Conservation (phyloP, 2,888 invertebrate genomes). For the Mimachlamys varia region DNA sequence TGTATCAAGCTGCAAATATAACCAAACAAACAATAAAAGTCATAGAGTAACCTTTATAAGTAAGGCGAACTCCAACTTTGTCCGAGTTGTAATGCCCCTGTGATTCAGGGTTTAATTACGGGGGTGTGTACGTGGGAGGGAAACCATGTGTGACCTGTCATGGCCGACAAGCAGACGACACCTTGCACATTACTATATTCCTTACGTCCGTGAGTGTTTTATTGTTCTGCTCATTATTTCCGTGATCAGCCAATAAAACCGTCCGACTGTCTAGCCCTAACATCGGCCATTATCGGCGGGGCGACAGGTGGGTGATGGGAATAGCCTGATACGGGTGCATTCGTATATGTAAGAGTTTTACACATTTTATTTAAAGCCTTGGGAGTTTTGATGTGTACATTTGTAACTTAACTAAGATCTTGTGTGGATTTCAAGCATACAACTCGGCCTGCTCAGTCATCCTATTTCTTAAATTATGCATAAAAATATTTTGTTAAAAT, state of each 20-base stretch:
- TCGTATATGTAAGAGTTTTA: background rate
- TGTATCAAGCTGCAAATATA: too few species aligned
- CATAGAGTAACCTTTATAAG: too few species aligned
- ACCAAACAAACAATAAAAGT: too few species aligned
- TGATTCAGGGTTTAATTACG: background rate
- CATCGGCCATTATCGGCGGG: background rate
- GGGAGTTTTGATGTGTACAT: background rate
- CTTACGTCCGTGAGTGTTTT: background rate
- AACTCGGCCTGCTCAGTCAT: too few species aligned
- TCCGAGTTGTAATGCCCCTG: too few species aligned
- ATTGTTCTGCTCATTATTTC: conserved; percentile 31
- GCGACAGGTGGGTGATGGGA: conserved; percentile 34
- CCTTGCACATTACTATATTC: background rate
- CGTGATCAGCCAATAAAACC: conserved; percentile 28
- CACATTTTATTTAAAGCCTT: background rate
- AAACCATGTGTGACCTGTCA: conserved; percentile 11
- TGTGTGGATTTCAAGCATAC: background rate
- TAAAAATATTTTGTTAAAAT: background rate
- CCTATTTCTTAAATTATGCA: too few species aligned
- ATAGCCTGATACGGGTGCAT: conserved; percentile 25
- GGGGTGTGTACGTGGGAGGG: conserved; percentile 30
- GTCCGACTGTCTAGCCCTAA: background rate
- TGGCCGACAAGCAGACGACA: conserved; percentile 20
- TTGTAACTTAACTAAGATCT: background rate
- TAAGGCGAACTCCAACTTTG: too few species aligned